Evolutionary conservation across 2,888 invertebrate genomes (phyloP).

Genomic region (Diarsia rubi): DNA sequence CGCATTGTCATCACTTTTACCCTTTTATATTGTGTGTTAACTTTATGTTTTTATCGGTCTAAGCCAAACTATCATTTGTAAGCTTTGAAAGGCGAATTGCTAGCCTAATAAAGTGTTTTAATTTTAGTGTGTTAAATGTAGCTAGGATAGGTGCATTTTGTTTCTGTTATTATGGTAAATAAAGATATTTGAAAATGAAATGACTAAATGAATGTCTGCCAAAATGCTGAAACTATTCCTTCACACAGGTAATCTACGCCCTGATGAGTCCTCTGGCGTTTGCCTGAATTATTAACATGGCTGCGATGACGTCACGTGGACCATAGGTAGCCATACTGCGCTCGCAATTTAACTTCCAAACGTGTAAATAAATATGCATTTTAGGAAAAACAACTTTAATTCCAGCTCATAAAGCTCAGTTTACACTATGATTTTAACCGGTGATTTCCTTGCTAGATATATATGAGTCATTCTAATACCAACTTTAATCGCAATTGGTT

Average conservation of each 20-base stretch:
- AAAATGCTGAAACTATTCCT: constrained; percentile 25
- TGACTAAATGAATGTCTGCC: constrained; percentile 23
- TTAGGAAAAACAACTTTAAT: background rate
- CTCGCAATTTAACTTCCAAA: background rate
- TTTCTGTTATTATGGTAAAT: too few species aligned
- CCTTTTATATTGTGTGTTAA: too few species aligned
- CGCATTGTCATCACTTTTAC: too few species aligned
- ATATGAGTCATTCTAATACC: background rate
- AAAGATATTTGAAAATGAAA: too few species aligned
- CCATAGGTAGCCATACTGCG: background rate
- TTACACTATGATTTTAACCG: background rate
- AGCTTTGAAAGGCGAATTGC: too few species aligned
- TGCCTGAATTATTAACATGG: constrained; percentile 49
- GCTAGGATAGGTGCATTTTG: too few species aligned
- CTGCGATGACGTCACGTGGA: constrained; percentile 28
- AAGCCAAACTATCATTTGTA: too few species aligned
- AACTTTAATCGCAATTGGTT: background rate
- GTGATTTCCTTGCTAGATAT: background rate
- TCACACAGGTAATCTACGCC: constrained; percentile 28
- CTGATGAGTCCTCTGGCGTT: constrained; percentile 47
- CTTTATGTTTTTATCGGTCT: too few species aligned
- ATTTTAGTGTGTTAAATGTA: too few species aligned
- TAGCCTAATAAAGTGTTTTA: too few species aligned
- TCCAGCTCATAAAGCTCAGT: background rate
- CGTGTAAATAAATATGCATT: background rate